These are phyloP conservation scores for Poeciliopsis gracilis DNA, from an alignment of 2,797 vertebrate species.

Conservation along the genomic window DNA sequence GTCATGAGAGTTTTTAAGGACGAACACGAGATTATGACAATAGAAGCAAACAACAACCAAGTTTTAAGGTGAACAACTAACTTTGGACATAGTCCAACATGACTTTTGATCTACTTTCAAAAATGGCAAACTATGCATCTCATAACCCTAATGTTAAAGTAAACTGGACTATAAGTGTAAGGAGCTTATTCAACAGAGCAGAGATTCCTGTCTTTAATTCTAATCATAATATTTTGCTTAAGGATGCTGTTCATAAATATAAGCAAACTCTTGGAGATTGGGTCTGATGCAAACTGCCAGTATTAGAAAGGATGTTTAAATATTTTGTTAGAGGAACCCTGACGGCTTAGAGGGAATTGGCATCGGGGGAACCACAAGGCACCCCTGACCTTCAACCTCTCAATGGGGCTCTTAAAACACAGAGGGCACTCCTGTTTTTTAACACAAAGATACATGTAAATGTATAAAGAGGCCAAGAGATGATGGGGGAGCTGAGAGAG, in stretches of 20 bases:
- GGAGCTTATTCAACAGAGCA: neutral
- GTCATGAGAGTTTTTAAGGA: neutral
- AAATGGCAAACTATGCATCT: neutral
- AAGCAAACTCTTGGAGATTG: conserved; percentile 44
- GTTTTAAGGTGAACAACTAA: neutral
- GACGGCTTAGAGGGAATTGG: conserved; percentile 57
- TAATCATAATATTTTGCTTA: conserved; percentile 12
- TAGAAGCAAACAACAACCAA: neutral
- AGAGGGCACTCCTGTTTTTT: conserved; percentile 22
- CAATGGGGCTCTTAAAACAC: conserved; percentile 66
- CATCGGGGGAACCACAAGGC: conserved; percentile 44
- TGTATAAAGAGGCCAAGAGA: conserved; percentile 28
- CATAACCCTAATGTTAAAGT: neutral
- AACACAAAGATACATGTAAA: conserved; percentile 42
- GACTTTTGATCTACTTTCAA: neutral
- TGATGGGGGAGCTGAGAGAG: conserved; percentile 25
- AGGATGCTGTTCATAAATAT: conserved; percentile 32
- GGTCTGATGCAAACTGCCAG: conserved; percentile 37
- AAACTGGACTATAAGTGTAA: neutral
- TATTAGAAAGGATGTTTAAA: conserved; percentile 74
- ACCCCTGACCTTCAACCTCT: conserved; percentile 65
- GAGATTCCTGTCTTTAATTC: neutral
- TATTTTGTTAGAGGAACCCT: conserved; percentile 54
- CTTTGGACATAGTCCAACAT: neutral
- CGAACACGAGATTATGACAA: neutral